Evolutionary conservation across 1,140 invertebrate genomes (phyloP).

Genomic region (Bombus terrestris): DNA sequence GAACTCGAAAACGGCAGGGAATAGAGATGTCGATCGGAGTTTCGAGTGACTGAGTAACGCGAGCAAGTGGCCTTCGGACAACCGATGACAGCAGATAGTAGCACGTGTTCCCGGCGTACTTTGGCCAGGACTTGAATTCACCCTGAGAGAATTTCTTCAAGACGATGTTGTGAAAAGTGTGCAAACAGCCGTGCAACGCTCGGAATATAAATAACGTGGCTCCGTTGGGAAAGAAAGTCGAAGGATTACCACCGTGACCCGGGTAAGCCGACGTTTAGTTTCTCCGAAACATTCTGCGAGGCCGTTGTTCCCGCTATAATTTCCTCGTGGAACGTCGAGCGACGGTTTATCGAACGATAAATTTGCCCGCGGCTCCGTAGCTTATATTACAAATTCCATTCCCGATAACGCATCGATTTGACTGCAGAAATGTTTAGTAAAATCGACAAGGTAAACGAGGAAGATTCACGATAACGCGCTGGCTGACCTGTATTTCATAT

Average conservation of each 20-base stretch:
- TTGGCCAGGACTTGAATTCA: background rate
- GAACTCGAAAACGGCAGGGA: slow-evolving; percentile 18
- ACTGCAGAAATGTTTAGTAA: background rate
- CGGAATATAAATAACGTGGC: background rate
- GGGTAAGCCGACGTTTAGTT: background rate
- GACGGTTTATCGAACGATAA: slow-evolving; percentile 4
- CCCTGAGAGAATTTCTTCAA: background rate
- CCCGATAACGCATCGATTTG: slow-evolving; percentile 5
- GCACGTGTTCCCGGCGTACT: slow-evolving; percentile 51
- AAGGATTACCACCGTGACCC: background rate
- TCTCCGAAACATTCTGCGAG: background rate
- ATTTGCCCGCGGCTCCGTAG: background rate
- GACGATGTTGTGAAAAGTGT: slow-evolving; percentile 52
- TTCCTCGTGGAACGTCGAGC: background rate
- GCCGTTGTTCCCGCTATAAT: background rate
- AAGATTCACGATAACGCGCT: slow-evolving; percentile 15
- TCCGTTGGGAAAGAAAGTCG: background rate
- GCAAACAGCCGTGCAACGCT: background rate
- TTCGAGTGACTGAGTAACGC: slow-evolving; percentile 30
- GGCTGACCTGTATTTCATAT: background rate
- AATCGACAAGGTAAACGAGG: background rate
- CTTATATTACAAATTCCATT: slow-evolving; percentile 16
- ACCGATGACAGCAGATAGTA: slow-evolving; percentile 45
- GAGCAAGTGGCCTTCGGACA: slow-evolving; percentile 2
- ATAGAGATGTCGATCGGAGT: slow-evolving; percentile 8